Evolutionary conservation across 2,113 vertebrate genomes (phyloP), one percentile per base, ranked within the genome.

Genomic region (Sakesphorus luctuosus): DNA sequence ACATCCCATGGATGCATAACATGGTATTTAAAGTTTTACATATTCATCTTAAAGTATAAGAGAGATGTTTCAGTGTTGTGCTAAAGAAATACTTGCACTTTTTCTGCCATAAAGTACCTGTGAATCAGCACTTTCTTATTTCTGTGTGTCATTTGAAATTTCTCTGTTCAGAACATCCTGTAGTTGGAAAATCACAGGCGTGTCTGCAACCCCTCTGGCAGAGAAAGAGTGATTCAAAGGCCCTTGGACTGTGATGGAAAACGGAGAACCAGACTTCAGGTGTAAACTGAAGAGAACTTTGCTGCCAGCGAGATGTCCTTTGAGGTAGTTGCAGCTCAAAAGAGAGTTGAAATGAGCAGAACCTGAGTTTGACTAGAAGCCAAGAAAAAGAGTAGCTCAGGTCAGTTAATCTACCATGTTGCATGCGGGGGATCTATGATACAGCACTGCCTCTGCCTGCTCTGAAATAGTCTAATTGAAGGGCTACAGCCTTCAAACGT

Each of bases 261-360:
- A 61, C 0, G 5, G 85, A 85, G 82, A 94, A n/a, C 33, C 80
- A 92, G 55, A 43, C 52, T 84, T 81, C 90, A 77, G 63, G 89
- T 73, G 55, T 79, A 81, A 86, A 85, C 72, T 63, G 76, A 61
- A 84, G 82, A 94, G 68, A 68, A 58, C 65, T 95, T 88, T 86
- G 75, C 83, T 94, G 88, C 83, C 92, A 93, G 88, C 1, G 23
- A 74, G 72, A 18, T 0, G 0, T 62, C 79, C 86, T 97, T 97
- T 96, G 90, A 96, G 94, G 76, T 25, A 78, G 59, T 0, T 84
- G 83, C 86, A 90, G 59, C 90, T 92, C 90, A 93, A 91, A 94
- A 58, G 68, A n/a, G 17, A 5, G 35, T 15, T 67, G 88, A 80
- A 93, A 90, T 66, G 63, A 90, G 83, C 59, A 90, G 80, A 92